Conservation (phyloP, 2,888 invertebrate genomes). For the Cosmia trapezina region DNA sequence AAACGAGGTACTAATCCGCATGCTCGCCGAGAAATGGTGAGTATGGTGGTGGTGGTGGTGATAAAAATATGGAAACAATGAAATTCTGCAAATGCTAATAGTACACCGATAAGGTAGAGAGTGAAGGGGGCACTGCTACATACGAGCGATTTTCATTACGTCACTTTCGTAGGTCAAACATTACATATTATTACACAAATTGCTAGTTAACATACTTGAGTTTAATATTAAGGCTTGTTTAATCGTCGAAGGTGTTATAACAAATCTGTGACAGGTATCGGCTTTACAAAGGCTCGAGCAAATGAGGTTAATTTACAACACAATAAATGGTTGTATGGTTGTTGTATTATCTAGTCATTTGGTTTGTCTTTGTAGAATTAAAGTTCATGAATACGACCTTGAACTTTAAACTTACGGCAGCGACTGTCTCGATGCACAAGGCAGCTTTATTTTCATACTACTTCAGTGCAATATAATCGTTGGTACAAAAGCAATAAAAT, state of each 20-base stretch:
- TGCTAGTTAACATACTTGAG: slow-evolving; percentile 47
- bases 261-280: slow-evolving; percentile 36
- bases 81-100: slow-evolving; percentile 67
- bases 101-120: slow-evolving; percentile 65
- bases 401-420: slow-evolving; percentile 63
- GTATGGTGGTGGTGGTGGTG: no score
- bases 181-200: slow-evolving; percentile 54
- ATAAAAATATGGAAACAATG: slow-evolving; percentile 71
- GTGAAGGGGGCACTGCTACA: slow-evolving; percentile 65
- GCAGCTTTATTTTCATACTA: slow-evolving; percentile 36
- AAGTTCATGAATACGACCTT: slow-evolving; percentile 68
- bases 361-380: slow-evolving; percentile 44
- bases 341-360: slow-evolving; percentile 39
- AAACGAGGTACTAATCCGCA: slow-evolving; percentile 65
- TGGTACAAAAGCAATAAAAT: slow-evolving; percentile 42
- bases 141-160: slow-evolving; percentile 63
- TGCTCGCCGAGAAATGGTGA: slow-evolving; percentile 70
- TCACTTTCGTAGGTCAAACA: slow-evolving; percentile 62
- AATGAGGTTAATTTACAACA: slow-evolving; percentile 46
- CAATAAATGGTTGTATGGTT: slow-evolving; percentile 21
- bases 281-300: slow-evolving; percentile 25
- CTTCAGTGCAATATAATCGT: slow-evolving; percentile 26
- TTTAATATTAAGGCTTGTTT: slow-evolving; percentile 41
- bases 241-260: slow-evolving; percentile 39
- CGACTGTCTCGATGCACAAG: slow-evolving; percentile 38